Evolutionary conservation across 1,140 invertebrate species (phyloP).

Genomic region (Heliothis virescens): DNA sequence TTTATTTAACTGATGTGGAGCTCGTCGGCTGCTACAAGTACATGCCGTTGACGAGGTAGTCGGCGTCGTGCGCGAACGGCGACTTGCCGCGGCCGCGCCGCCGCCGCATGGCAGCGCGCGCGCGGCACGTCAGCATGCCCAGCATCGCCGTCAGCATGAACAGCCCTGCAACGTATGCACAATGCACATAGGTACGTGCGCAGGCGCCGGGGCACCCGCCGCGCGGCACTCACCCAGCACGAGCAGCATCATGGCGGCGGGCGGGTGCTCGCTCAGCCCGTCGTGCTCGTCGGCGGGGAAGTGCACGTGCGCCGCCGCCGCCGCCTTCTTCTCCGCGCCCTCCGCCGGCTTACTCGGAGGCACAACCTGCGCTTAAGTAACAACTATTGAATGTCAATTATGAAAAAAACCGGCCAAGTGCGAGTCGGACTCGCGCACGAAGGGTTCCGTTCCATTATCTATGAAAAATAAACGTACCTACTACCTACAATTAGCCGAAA

Average conservation of each 20-base stretch:
- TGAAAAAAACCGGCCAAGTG: no score
- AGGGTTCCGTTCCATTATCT: no score
- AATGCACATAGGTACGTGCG: no score
- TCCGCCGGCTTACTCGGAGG: slow-evolving; percentile 32
- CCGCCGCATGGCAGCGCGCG: slow-evolving; percentile 89
- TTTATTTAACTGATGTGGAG: not conserved
- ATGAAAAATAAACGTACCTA: no score
- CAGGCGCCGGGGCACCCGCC: slow-evolving; percentile 72
- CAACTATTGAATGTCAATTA: not conserved
- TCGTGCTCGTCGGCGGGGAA: slow-evolving; percentile 84
- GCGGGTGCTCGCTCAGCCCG: slow-evolving; percentile 89
- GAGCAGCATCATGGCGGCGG: slow-evolving; percentile 94
- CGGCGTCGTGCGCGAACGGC: slow-evolving; percentile 96
- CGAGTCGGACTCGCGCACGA: no score
- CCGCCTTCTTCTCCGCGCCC: slow-evolving; percentile 32
- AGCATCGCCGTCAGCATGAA: slow-evolving; percentile 88
- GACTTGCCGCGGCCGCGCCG: slow-evolving; percentile 92
- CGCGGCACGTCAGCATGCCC: slow-evolving; percentile 86
- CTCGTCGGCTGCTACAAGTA: slow-evolving; percentile 90
- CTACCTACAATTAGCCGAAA: no score
- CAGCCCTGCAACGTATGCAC: slow-evolving; percentile 89
- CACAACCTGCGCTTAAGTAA: slow-evolving; percentile 15
- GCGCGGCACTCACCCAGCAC: slow-evolving; percentile 87
- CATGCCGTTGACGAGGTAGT: slow-evolving; percentile 99
- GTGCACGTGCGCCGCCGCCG: slow-evolving; percentile 52